Base-by-base conservation (phyloP, 2,888 invertebrate species). In the Allolobophora icterica region DNA sequence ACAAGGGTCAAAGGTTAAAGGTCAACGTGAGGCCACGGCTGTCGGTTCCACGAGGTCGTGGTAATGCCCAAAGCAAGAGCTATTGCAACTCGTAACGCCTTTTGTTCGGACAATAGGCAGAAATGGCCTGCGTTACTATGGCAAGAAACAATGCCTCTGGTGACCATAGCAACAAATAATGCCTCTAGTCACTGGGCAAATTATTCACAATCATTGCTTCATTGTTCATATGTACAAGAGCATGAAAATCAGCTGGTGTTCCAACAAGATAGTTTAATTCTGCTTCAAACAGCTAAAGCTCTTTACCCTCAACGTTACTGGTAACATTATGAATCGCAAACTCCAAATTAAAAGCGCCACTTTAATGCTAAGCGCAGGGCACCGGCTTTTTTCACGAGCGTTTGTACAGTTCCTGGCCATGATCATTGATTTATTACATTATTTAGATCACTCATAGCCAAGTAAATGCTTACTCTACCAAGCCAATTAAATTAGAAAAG, bases 61-160 rank as follows among this genome's bases (percentile, higher is more conserved):
- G n/a, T 87, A 87, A 87, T 87, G 87, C 87, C 87, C 87, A 35
- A 35, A 87, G 87, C 87, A 35, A 11, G 24, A 87, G 38, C 87
- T 6, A 24, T 17, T 35, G 87, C 34, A 35, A 87, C 38, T n/a
- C 34, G 35, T 24, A 87, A 71, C n/a, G 71, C 71, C 71, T 71
- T 71, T 71, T 52, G 52, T 71, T 71, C 30, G 8, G 71, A n/a
- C 71, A 71, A 71, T n/a, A 71, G n/a, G 71, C 71, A n/a, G 71
- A 30, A n/a, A 71, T 71, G 71, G n/a, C 71, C 2, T n/a, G 6
- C 17, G 71, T 71, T n/a, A n/a, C 71, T 17, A 71, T 71, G 71
- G 71, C 71, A n/a, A n/a, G 11, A 71, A 71, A 71, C 11, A 71
- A 71, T 71, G 52, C 45, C 45, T 71, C 71, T n/a, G 71, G 71